Percentiles rank a stretch among this genome's conserved stretches.
Evolutionary conservation across 30 jellyfish, hydroid and myxozoan genomes (phyloP).

Genomic region (Aurelia coerulea): DNA sequence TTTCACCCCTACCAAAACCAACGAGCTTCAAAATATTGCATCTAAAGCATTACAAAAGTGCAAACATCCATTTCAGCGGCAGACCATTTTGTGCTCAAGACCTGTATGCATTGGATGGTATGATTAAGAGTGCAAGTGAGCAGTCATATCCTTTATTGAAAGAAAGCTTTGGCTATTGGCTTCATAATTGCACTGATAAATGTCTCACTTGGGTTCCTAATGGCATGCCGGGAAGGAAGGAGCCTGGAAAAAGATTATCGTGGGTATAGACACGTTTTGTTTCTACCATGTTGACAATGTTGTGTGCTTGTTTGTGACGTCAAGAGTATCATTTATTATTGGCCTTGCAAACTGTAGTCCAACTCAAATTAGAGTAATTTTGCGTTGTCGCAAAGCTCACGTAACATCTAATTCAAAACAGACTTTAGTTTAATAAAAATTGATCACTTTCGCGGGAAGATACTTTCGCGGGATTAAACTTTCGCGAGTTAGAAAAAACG

Average conservation of each 20-base stretch:
- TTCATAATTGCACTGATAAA: constrained; percentile 54
- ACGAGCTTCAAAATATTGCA: not conserved
- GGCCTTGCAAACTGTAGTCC: too few relatives aligned
- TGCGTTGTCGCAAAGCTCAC: too few relatives aligned
- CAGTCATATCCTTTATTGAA: constrained; percentile 39
- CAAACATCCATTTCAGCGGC: constrained; percentile 23
- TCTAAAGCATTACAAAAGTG: constrained; percentile 18
- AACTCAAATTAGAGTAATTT: too few relatives aligned
- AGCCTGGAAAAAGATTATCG: constrained; percentile 27
- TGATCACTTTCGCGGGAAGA: too few relatives aligned
- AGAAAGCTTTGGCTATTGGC: constrained; percentile 61
- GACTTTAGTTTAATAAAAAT: too few relatives aligned
- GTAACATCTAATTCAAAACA: too few relatives aligned
- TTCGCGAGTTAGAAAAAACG: too few relatives aligned
- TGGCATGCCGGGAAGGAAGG: constrained; percentile 52
- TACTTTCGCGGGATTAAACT: too few relatives aligned
- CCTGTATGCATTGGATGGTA: not conserved
- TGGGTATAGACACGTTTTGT: constrained; percentile 39
- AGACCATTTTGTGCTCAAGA: constrained; percentile 37
- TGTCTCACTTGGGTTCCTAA: constrained; percentile 12
- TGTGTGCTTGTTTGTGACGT: too few relatives aligned
- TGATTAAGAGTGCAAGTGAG: constrained; percentile 3
- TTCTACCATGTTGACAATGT: not conserved
- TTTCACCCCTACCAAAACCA: constrained; percentile 57
- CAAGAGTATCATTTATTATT: too few relatives aligned